Conservation (phyloP, 2,113 vertebrate genomes). For the Hymenochirus boettgeri region DNA sequence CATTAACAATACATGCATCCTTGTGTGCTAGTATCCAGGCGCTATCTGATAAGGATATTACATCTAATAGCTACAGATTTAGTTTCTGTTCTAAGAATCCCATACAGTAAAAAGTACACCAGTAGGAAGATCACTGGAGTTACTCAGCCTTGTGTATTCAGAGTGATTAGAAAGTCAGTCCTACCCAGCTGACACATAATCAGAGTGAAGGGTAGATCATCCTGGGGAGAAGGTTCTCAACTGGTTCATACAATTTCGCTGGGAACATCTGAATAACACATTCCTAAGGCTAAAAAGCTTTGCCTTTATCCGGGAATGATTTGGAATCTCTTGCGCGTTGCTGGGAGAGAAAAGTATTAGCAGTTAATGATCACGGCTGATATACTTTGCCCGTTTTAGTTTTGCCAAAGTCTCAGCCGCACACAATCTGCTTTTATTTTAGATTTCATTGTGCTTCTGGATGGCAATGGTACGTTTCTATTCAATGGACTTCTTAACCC, state of each 20-base stretch:
- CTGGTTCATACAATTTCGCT: slow-evolving; percentile 7
- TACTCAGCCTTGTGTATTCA: no score
- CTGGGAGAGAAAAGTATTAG: slow-evolving; percentile 32
- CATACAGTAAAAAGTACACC: no score
- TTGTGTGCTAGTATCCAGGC: no score
- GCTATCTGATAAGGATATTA: no score
- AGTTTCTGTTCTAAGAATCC: no score
- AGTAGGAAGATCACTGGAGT: no score
- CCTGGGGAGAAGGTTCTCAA: not conserved
- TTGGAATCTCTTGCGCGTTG: slow-evolving; percentile 28
- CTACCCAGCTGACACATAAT: not conserved
- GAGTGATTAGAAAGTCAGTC: not conserved
- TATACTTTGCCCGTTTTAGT: slow-evolving; percentile 13
- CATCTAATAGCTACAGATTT: no score
- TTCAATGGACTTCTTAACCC: not conserved
- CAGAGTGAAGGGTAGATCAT: not conserved
- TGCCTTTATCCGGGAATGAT: slow-evolving; percentile 29
- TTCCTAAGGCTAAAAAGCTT: slow-evolving; percentile 21
- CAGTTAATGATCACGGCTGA: slow-evolving; percentile 24
- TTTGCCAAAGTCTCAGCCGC: slow-evolving; percentile 17
- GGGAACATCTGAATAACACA: slow-evolving; percentile 35
- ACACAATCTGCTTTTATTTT: slow-evolving; percentile 29
- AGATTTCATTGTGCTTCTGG: slow-evolving; percentile 8
- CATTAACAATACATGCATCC: no score
- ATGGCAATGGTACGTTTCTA: slow-evolving; percentile 3